Base-by-base conservation (phyloP, 1,140 invertebrate genomes). In the Antheraea mylitta region DNA sequence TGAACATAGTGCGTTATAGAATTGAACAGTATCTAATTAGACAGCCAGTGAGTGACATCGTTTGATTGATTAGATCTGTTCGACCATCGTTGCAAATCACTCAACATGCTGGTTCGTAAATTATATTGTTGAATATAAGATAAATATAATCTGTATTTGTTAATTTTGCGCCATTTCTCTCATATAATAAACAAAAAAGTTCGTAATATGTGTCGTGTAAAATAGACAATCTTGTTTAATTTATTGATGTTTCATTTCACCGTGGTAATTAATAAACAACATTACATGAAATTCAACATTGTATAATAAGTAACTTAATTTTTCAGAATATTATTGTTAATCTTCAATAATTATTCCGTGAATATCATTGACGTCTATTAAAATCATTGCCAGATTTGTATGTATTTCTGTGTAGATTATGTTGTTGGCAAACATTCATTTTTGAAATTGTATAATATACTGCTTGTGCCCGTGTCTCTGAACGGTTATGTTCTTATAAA, bases 101-200 rank as follows among this genome's bases (percentile, higher is more conserved):
- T 48, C 64, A 65, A 65, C 64, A 65, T 65, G 64, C 64, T 65
- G 64, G 64, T 65, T 65, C 64, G 64, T 65, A 65, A 63, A 65
- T 16, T 53, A 53, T 65, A 65, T 18, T 19, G 42, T 65, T 48
- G 64, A 13, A 42, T 65, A 18, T 30, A 42, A 19, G 4, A 65
- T 16, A 37, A 16, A 6, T 6, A 53, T 53, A 13, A 13, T 16
- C 16, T 13, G 6, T 10, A 53, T 53, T 53, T 53, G 16, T 53
- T 53, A 13, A 53, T 53, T 53, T 16, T 6, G 45, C 16, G 45
- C 45, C 16, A 53, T 53, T 53, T 53, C 13, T 53, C 45, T 42
- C 45, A 53, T 53, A n/a, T 30, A 30, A 30, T 30, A 53, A 13
- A 11, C 4, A 16, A 53, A 53, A 53, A 30, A 30, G 22, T 30